phyloP scores from a whole-genome alignment of 37 sponge, comb jelly and placozoan genomes.

The Hexactinellida sp. region DNA sequence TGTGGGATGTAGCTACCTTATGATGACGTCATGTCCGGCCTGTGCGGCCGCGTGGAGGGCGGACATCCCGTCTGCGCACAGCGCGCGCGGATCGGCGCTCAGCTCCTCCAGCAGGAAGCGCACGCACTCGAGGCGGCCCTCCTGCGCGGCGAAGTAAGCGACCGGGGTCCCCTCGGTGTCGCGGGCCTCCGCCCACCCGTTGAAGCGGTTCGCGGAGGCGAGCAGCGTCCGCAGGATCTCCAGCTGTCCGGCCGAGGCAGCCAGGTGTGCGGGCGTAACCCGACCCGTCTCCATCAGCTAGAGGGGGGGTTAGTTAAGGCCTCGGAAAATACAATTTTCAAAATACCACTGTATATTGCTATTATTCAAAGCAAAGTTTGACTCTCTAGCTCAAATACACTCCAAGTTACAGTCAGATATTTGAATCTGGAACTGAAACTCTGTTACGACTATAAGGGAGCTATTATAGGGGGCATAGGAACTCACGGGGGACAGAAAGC shows the following conservation, averaged over 20 bases:
- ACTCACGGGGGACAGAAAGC: neutral
- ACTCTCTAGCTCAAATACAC: too few species aligned
- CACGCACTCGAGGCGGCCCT: neutral
- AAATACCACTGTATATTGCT: too few species aligned
- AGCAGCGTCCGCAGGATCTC: neutral
- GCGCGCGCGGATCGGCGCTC: neutral
- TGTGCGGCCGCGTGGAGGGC: neutral
- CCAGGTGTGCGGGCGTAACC: neutral
- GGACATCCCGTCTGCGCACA: neutral
- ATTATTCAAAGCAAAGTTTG: too few species aligned
- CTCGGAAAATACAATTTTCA: too few species aligned
- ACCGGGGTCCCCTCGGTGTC: neutral
- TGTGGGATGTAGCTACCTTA: neutral
- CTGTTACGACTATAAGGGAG: too few species aligned
- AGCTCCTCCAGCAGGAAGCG: neutral
- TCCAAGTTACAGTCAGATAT: too few species aligned
- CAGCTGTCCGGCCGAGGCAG: neutral
- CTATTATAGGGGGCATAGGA: too few species aligned
- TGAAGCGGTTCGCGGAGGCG: neutral
- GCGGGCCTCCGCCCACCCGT: neutral
- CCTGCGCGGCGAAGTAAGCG: constrained; percentile 15
- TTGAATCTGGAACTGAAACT: too few species aligned
- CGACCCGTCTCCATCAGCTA: neutral
- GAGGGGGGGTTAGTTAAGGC: neutral
- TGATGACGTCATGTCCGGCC: neutral